Base-by-base conservation (phyloP, 2,888 invertebrate genomes). In the Hemaris fuciformis region DNA sequence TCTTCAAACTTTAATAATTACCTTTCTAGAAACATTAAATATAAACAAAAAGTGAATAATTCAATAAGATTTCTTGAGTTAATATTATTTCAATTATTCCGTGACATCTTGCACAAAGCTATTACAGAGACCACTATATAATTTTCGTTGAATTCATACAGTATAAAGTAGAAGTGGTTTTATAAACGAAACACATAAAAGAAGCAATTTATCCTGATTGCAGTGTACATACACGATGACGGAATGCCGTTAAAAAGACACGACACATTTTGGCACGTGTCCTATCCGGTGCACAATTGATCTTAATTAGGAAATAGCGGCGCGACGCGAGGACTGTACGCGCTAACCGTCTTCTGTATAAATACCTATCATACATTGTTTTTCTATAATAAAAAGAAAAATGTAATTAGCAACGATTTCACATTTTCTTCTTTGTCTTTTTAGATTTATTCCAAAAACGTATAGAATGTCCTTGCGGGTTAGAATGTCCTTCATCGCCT, bases 221-320 rank as follows among this genome's bases (percentile, higher is more conserved):
- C 62, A 72, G 76, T 69, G 65, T 65, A 72, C 67, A 75, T 75
- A 79, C 75, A 80, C 75, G 79, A 81, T 85, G 85, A 84, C 79
- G 76, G 76, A 75, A 80, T 80, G 75, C 66, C 79, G 76, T 78
- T 81, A 81, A 81, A 85, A 84, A 87, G 84, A 85, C 79, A 80
- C 81, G 79, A 81, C 78, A 85, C 81, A 87, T 91, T 91, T 91
- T 88, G 91, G 91, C 91, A 89, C 91, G 91, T 91, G 91, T 85
- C 81, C 84, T 85, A 84, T 91, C 91, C 91, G 91, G 89, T 89
- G 79, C 68, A 81, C 90, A 92, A 92, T 92, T 92, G 91, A 74
- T 74, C 84, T 87, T 91, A 92, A 92, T 92, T 90, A 92, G 91
- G 91, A 92, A 91, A 89, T 87, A 80, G 85, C 89, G 77, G 84